A percentile compares a stretch with the other conserved stretches of the same genome.
These are phyloP conservation scores for Spodoptera exigua DNA, from an alignment of 2,888 invertebrate species.

Conservation along the genomic window DNA sequence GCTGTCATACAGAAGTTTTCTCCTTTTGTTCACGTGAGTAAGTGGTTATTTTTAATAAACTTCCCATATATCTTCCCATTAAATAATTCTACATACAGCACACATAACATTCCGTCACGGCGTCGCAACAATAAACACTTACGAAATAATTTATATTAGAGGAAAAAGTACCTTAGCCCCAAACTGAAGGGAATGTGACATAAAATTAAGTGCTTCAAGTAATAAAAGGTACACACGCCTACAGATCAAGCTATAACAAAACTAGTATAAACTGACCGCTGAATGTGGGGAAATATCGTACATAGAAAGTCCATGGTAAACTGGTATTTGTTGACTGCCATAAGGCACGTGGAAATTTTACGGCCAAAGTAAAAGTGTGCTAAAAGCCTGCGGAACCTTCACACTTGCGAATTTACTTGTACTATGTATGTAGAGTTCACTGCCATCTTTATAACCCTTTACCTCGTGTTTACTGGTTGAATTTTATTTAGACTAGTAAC, in stretches of 20 bases:
- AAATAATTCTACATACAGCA: too few species aligned
- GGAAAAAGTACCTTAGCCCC: slow-evolving; percentile 36
- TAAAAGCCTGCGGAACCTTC: slow-evolving; percentile 38
- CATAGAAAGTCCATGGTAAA: too few species aligned
- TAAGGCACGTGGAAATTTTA: slow-evolving; percentile 51
- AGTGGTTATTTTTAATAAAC: too few species aligned
- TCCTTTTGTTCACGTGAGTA: too few species aligned
- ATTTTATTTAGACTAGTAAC: slow-evolving; percentile 35
- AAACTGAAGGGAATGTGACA: slow-evolving; percentile 43
- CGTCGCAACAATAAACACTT: slow-evolving; percentile 21
- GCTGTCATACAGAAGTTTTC: too few species aligned
- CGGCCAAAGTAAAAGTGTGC: slow-evolving; percentile 44
- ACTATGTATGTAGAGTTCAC: slow-evolving; percentile 16
- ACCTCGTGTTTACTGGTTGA: slow-evolving; percentile 5
- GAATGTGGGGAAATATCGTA: too few species aligned
- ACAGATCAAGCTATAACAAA: too few species aligned
- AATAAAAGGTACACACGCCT: slow-evolving; percentile 61
- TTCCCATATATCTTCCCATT: too few species aligned
- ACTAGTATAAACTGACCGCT: too few species aligned
- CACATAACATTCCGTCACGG: slow-evolving; percentile 7
- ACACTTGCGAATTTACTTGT: slow-evolving; percentile 40
- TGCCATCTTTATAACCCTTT: too few species aligned
- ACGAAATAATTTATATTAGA: slow-evolving; percentile 29
- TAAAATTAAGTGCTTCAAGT: slow-evolving; percentile 62
- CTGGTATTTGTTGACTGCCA: too few species aligned